These are phyloP conservation scores for Astreopora myriophthalma DNA, from an alignment of 64 coral and sea anemone species.

Conservation along the genomic window DNA sequence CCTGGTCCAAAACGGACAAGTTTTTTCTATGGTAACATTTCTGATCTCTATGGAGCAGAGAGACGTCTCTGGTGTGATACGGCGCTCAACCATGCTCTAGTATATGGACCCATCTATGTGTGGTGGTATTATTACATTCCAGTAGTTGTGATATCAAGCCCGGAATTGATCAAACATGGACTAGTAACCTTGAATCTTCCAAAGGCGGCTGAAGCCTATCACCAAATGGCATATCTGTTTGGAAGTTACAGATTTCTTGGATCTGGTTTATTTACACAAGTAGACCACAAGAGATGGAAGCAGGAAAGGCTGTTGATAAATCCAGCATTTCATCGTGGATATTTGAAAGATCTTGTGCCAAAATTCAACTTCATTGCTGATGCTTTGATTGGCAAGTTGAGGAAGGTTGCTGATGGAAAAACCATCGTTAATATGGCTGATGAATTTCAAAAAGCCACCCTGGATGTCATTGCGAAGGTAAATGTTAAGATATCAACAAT, in stretches of 20 bases:
- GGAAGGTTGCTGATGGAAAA: conserved; percentile 56
- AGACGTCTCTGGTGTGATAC: background rate
- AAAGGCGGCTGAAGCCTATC: background rate
- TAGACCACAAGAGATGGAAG: conserved; percentile 13
- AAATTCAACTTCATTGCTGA: conserved; percentile 56
- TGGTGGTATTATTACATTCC: conserved; percentile 11
- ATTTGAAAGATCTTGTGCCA: conserved; percentile 28
- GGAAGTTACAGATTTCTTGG: conserved; percentile 47
- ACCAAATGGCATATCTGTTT: conserved; percentile 32
- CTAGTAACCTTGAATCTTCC: conserved; percentile 55
- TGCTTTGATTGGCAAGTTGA: conserved; percentile 10
- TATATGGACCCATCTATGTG: conserved; percentile 28
- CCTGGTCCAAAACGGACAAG: conserved; percentile 60
- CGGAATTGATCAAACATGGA: conserved; percentile 41
- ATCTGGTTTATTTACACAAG: conserved; percentile 39
- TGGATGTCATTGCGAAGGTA: conserved; percentile 67
- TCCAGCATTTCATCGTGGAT: conserved; percentile 55
- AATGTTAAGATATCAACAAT: too few species aligned
- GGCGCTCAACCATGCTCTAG: background rate
- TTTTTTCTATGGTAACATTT: conserved; percentile 64
- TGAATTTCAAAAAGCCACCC: conserved; percentile 40
- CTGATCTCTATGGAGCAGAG: background rate
- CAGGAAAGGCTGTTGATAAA: background rate
- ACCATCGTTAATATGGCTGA: conserved; percentile 35
- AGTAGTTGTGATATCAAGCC: conserved; percentile 62